A percentile compares a stretch with the other conserved stretches of the same genome.
Conservation (phyloP, 2,797 vertebrate species). For the Trematomus bernacchii region DNA sequence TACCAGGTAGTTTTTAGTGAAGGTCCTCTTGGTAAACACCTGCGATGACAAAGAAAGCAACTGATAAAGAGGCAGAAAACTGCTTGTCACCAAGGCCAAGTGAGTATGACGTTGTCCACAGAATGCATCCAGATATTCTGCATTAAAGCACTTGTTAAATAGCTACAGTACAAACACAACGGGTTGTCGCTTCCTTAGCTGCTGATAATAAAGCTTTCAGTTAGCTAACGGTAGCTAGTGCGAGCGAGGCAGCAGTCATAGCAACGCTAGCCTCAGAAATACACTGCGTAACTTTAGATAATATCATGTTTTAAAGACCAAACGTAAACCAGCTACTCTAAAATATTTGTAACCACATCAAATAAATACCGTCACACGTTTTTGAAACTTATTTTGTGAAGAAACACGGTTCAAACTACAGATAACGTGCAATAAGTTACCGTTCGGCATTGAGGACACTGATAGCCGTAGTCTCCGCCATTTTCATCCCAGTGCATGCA, state of each 20-base stretch:
- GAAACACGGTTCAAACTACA: background rate
- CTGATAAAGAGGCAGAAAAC: background rate
- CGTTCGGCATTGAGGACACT: conserved; percentile 81
- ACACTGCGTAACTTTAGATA: conserved; percentile 23
- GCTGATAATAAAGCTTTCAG: background rate
- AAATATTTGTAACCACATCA: rapidly evolving
- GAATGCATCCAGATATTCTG: too few species aligned
- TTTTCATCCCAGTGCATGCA: conserved; percentile 89
- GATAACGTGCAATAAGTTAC: conserved; percentile 45
- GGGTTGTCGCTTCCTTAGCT: background rate
- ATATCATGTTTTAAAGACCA: background rate
- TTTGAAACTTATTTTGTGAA: rapidly evolving
- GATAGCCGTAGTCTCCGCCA: conserved; percentile 85
- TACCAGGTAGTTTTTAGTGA: conserved; percentile 88
- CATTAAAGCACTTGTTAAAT: rapidly evolving
- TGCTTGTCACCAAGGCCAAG: background rate
- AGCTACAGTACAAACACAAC: too few species aligned
- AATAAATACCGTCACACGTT: background rate
- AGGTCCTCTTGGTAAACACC: conserved; percentile 86
- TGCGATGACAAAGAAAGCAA: conserved; percentile 44
- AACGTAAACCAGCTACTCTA: rapidly evolving
- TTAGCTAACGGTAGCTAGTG: conserved; percentile 1
- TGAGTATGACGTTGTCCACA: too few species aligned
- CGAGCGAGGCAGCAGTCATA: conserved; percentile 12
- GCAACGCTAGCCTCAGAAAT: conserved; percentile 12